Conservation (phyloP, 2,113 vertebrate species). For the Tetraodon nigroviridis region DNA sequence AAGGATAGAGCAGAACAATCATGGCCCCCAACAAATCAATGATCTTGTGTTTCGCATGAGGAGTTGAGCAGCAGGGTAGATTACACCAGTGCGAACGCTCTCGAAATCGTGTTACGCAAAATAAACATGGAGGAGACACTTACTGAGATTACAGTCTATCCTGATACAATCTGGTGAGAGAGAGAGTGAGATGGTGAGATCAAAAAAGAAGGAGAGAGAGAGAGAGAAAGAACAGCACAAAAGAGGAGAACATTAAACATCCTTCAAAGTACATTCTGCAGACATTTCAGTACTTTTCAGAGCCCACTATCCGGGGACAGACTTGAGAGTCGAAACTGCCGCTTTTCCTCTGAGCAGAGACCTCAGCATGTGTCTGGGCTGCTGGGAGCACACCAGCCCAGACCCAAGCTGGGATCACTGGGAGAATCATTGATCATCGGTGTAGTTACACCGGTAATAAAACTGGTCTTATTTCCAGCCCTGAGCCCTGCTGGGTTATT, state of each 20-base stretch:
- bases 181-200: conserved; percentile 84
- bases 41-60: conserved; percentile 24
- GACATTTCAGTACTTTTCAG: conserved; percentile 74
- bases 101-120: conserved; percentile 51
- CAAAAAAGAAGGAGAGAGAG: conserved; percentile 79
- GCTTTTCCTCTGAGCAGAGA: conserved; percentile 60
- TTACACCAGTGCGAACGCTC: conserved; percentile 44
- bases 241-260: conserved; percentile 84
- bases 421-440: conserved; percentile 31
- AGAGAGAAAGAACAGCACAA: conserved; percentile 74
- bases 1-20: conserved; percentile 24
- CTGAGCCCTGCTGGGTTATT: no score
- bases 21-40: conserved; percentile 25
- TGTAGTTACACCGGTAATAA: conserved; percentile 40
- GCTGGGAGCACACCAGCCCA: conserved; percentile 26
- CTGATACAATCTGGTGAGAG: conserved; percentile 95
- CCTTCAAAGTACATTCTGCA: conserved; percentile 93
- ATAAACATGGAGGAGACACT: conserved; percentile 79
- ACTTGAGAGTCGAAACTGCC: conserved; percentile 78
- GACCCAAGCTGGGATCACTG: conserved; percentile 49
- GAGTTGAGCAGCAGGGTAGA: conserved; percentile 25
- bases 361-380: conserved; percentile 36
- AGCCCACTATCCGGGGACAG: conserved; percentile 92
- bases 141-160: conserved; percentile 98
- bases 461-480: conserved; percentile 4